Conservation (phyloP, 2,888 invertebrate species). For the Cephus rjabovi region DNA sequence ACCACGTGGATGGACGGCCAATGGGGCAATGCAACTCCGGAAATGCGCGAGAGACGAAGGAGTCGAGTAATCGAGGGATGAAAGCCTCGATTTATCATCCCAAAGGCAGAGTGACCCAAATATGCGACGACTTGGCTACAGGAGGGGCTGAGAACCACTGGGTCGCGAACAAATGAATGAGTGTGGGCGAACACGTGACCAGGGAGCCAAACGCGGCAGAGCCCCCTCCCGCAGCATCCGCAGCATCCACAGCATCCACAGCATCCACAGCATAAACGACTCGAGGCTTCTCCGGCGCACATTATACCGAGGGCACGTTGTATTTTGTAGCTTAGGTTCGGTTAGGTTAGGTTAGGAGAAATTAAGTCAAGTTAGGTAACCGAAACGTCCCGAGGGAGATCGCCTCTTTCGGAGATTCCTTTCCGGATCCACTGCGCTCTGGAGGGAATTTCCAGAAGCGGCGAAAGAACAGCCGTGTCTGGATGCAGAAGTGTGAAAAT, state of each 20-base stretch:
- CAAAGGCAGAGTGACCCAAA: slow-evolving; percentile 36
- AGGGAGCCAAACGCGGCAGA: slow-evolving; percentile 43
- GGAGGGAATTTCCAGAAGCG: too few species aligned
- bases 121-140: slow-evolving; percentile 34
- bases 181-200: slow-evolving; percentile 60
- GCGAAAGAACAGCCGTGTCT: too few species aligned
- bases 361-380: slow-evolving; percentile 23
- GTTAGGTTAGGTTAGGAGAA: slow-evolving; percentile 30
- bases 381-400: neutral
- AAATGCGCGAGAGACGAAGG: too few species aligned
- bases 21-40: too few species aligned
- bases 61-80: too few species aligned
- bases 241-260: neutral
- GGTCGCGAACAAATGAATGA: slow-evolving; percentile 57
- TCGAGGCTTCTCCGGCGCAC: slow-evolving; percentile 35
- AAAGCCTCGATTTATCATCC: neutral
- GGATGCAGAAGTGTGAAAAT: too few species aligned
- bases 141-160: slow-evolving; percentile 48
- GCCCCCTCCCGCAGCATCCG: slow-evolving; percentile 26
- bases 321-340: slow-evolving; percentile 30
- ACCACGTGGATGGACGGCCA: too few species aligned
- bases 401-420: too few species aligned
- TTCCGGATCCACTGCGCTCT: too few species aligned
- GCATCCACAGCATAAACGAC: slow-evolving; percentile 39
- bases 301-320: slow-evolving; percentile 29